Evolutionary conservation across 2,888 invertebrate species (phyloP), one percentile per base, ranked within the genome.

Genomic region (Aphidoletes aphidimyza): DNA sequence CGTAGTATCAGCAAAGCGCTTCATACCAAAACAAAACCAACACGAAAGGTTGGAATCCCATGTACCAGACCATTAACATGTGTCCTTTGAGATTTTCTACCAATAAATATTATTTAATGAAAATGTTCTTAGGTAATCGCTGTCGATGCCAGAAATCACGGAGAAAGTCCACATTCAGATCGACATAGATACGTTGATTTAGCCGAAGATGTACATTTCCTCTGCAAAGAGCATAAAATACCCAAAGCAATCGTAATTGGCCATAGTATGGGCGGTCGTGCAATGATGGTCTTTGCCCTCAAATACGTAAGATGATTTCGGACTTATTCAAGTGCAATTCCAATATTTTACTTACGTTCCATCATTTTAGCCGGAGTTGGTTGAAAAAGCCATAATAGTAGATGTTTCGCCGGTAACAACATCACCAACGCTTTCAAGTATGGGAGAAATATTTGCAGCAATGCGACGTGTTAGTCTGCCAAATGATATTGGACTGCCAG

Each of bases 231-330:
- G 86, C 89, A 94, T 81, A 91, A 92, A 26, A 91, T 96, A 81
- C 88, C 91, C 0, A 93, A 93, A 88, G 93, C 93, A 0, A 91
- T 93, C 5, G 88, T 97, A 26, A 89, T 98, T 87, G 98, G 98
- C 0, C 98, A 98, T 89, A 97, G 97, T 87, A 97, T 98, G 97
- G 98, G 98, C 30, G 98, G 98, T n/a, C 93, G 97, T 86, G 93
- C 96, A 9, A 94, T 95, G 87, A 98, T 98, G 97, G 92, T 93
- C 85, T 91, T 96, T 85, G 95, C 97, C 59, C 91, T 98, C 84
- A 92, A 92, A 89, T 91, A 93, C 90, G 94, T 94, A 90, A n/a
- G n/a, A 90, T 87, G 47, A 78, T 34, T 83, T 39, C 36, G 3
- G 69, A 42, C 2, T n/a, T 42, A n/a, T 37, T 47, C 26, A 17